Conservation (phyloP, 2,797 vertebrate genomes). For the Euphonia xanthogaster region DNA sequence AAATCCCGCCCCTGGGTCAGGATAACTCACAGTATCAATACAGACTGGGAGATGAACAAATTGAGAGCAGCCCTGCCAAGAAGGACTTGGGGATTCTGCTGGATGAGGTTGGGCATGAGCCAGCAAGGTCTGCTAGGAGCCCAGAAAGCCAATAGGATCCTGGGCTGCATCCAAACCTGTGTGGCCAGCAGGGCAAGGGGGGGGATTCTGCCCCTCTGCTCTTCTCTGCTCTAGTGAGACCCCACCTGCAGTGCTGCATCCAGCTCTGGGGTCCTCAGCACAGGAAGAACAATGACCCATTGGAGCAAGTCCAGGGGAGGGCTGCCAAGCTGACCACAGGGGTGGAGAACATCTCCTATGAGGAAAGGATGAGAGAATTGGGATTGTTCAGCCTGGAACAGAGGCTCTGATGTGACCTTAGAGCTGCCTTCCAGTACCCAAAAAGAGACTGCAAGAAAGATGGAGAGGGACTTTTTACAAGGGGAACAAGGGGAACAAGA, state of each 20-base stretch:
- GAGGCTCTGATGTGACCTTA: not conserved
- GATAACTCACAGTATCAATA: not conserved
- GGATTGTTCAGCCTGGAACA: not conserved
- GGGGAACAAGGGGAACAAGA: not conserved
- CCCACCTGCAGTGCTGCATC: not conserved
- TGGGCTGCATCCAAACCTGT: not conserved
- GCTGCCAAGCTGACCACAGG: not conserved
- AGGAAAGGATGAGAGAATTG: not conserved
- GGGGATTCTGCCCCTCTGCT: not conserved
- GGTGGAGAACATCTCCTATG: not conserved
- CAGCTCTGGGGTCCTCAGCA: not conserved
- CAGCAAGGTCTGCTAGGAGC: not conserved
- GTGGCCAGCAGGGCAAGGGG: rapidly evolving
- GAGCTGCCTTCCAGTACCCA: not conserved
- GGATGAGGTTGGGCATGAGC: not conserved
- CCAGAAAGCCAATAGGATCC: not conserved
- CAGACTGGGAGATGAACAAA: not conserved
- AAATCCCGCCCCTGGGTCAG: not conserved
- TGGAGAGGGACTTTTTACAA: not conserved
- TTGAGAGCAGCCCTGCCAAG: not conserved
- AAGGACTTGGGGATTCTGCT: not conserved
- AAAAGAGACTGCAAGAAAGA: not conserved
- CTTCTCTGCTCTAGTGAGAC: not conserved
- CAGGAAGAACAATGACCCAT: rapidly evolving
- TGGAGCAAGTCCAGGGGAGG: not conserved